Evolutionary conservation across 2,888 invertebrate genomes (phyloP), one percentile per base, ranked within the genome.

Genomic region (Syritta pipiens): DNA sequence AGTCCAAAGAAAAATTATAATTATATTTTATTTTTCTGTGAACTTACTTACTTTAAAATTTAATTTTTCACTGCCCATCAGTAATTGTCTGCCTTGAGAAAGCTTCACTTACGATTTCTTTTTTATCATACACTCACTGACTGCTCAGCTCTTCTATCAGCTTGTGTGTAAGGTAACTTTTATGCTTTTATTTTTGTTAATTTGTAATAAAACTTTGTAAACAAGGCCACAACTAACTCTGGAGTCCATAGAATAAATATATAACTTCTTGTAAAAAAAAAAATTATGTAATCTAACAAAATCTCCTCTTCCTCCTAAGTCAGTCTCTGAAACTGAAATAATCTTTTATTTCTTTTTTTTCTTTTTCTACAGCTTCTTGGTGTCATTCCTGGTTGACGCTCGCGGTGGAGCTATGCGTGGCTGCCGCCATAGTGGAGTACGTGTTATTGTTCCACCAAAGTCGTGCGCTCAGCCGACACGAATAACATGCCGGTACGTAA

Each of bases 371-470:
- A 97, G 96, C 86, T 99, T 99, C 91, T 92, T 99, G 89, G 99
- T 99, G 85, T 99, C 98, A 83, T 99, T 99, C 90, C 93, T 99
- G 91, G 99, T 99, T 83, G 99, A 99, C 88, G 99, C 99, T 0
- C 93, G 99, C 10, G 99, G 99, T 14, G 99, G 99, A 4, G 97
- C 99, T 14, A 99, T 99, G 99, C 93, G 97, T 83, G 99, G 99
- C 12, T 99, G 98, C 88, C 94, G 99, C 4, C 98, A 99, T 86
- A 97, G 97, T 22, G 99, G 99, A 0, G 97, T 99, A 5, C 92
- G 98, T 35, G 94, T 99, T 82, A 97, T 99, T 84, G 96, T 99
- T 37, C 99, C 99, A 12, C 98, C 99, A 0, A 93, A 96, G 81
- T 96, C 97, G 83, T 99, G 98, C 77, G 92, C 96, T 0, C 96